Percentiles rank a stretch among this genome's conserved stretches.
Conservation (phyloP, 2,113 vertebrate genomes). For the Caretta caretta region DNA sequence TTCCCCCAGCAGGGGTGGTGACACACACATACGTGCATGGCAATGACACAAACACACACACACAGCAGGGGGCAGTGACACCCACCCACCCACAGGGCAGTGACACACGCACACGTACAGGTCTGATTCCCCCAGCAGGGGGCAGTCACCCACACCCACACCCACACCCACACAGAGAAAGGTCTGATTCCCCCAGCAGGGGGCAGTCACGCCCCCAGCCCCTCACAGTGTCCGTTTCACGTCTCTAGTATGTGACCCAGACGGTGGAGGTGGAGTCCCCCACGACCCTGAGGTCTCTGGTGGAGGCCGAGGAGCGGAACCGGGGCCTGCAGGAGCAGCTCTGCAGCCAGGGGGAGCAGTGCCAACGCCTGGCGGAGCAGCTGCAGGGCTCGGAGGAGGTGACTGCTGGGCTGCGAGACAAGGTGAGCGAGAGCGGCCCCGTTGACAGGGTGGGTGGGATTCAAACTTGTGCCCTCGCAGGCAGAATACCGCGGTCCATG, state of each 20-base stretch:
- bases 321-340: slow-evolving; percentile 77
- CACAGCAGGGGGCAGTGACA: too few species aligned
- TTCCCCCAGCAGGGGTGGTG: too few species aligned
- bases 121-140: background rate
- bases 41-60: too few species aligned
- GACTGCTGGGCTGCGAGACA: slow-evolving; percentile 81
- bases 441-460: background rate
- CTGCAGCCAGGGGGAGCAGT: slow-evolving; percentile 77
- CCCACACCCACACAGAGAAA: too few species aligned
- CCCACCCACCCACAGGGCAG: too few species aligned
- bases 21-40: too few species aligned
- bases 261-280: slow-evolving; percentile 83
- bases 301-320: slow-evolving; percentile 78
- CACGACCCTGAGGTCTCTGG: slow-evolving; percentile 76
- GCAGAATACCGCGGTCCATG: background rate
- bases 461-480: background rate
- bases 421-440: slow-evolving; percentile 67
- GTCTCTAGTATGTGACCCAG: slow-evolving; percentile 79
- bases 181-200: background rate
- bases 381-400: slow-evolving; percentile 81
- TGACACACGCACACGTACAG: background rate
- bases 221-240: background rate
- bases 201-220: background rate
- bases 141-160: background rate
- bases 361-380: slow-evolving; percentile 82